Evolutionary conservation across 1,140 invertebrate genomes (phyloP), one percentile per base, ranked within the genome.

Genomic region (Vanessa tameamea): DNA sequence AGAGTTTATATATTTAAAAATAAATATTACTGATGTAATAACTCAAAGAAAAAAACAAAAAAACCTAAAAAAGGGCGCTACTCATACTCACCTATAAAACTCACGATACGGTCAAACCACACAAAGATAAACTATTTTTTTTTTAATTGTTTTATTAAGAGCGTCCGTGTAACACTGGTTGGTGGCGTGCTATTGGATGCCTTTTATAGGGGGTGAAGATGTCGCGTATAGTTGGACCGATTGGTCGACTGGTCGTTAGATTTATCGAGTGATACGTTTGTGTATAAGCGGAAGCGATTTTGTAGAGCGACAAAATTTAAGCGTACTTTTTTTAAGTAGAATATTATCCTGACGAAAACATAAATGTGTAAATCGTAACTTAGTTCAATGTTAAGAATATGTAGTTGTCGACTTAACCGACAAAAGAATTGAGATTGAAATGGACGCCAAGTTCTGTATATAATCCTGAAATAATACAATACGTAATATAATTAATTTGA

Each of bases 121-220:
- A 37, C 57, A 31, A 20, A 20, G 2, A 23, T 23, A 61, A 61
- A 37, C 16, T 61, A 61, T 43, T 61, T 61, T 61, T 37, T n/a
- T 61, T 37, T 20, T 3, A 51, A 61, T 61, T 61, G 57, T 61
- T 15, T 15, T 61, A 31, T 61, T 37, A 61, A 61, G 72, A 57
- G 79, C 68, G 78, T 69, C 73, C 50, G 68, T 77, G 64, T 55
- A 66, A 77, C 69, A 86, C 84, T 86, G 84, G 64, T 53, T 61
- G 69, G 48, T 63, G 69, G 59, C 66, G 65, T 63, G 43, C 59
- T 65, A 72, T 57, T 71, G 76, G 80, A 74, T 74, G 63, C 74
- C 78, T 86, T 86, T 80, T 86, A 86, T 86, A 86, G 82, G 79
- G 81, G 79, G 66, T 71, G 57, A 63, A 67, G 68, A 69, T 72